Evolutionary conservation across 1,140 invertebrate genomes (phyloP), one percentile per base, ranked within the genome.

Genomic region (Bombus ignitus): DNA sequence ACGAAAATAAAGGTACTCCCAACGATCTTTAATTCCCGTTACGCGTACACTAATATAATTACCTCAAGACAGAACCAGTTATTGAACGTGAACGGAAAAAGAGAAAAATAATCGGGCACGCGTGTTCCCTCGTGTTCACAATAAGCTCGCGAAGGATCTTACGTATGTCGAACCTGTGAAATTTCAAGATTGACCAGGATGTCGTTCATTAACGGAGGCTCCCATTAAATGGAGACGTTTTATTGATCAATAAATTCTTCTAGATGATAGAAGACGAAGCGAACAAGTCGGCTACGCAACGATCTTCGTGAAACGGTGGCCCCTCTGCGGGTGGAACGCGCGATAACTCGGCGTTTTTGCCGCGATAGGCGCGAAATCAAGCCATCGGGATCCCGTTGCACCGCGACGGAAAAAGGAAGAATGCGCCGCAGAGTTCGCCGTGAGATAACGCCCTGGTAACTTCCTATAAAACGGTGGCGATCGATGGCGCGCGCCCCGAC

Each of bases 381-480:
- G 65, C 47, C 79, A 53, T 39, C 47, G 18, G 44, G 72, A 65
- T 90, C 81, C 88, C 89, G 89, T 90, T 90, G 89, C 81, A 72
- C 72, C 57, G 87, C 77, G 18, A 80, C 18, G 28, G 59, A 79
- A 87, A 81, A 86, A 87, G 28, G 75, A 72, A 73, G 75, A 86
- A 37, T n/a, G 2, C 35, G 39, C 32, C 47, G 4, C 70, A 76
- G 83, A 81, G 77, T 83, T 57, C 82, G 53, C 73, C 65, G 66
- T 37, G 66, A 79, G 66, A 83, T 76, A 74, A 83, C 39, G 42
- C 44, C 42, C 18, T 13, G 70, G 25, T 32, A 37, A 83, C 73
- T 83, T 83, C 73, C 73, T 77, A 68, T 25, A 68, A 83, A 71
- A 59, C 32, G 42, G 39, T 57, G 71, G n/a, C 81, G 42, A 83